Conservation (phyloP, 2,888 invertebrate species). For the Drosophila fungiperda region DNA sequence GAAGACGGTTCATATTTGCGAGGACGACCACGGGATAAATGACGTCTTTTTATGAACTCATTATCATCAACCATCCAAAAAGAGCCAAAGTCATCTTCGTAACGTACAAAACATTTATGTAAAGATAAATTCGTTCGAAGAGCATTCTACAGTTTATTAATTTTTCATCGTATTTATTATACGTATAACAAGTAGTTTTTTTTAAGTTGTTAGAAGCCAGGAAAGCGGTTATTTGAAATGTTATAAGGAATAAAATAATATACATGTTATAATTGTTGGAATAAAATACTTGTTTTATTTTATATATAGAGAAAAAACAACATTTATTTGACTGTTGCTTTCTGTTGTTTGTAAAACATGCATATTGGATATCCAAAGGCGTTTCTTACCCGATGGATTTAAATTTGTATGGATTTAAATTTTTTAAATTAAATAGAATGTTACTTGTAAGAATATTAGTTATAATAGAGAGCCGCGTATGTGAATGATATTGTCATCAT, state of each 20-base stretch:
- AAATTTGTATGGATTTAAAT: background rate
- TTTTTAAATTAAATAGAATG: background rate
- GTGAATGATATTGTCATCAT: background rate
- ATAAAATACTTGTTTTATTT: background rate
- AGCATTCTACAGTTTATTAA: conserved; percentile 91
- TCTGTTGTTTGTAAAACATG: background rate
- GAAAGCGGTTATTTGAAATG: conserved; percentile 6
- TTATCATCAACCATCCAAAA: conserved; percentile 99
- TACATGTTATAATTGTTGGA: conserved; percentile 4
- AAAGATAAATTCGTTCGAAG: conserved; percentile 99
- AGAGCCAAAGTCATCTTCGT: conserved; percentile 99
- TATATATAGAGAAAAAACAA: background rate
- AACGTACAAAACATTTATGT: conserved; percentile 99
- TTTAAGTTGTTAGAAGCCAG: conserved; percentile 6
- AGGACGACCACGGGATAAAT: conserved; percentile 97
- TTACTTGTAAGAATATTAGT: background rate
- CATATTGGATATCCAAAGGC: background rate
- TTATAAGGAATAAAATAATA: conserved; percentile 27
- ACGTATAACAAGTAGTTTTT: background rate
- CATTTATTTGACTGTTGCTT: background rate
- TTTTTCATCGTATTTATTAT: background rate
- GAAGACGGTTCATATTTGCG: conserved; percentile 96
- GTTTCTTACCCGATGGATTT: background rate
- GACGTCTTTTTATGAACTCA: conserved; percentile 98
- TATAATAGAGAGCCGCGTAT: background rate